phyloP scores from a whole-genome alignment of 1,140 invertebrate genomes.

The Drosophila mauritiana region DNA sequence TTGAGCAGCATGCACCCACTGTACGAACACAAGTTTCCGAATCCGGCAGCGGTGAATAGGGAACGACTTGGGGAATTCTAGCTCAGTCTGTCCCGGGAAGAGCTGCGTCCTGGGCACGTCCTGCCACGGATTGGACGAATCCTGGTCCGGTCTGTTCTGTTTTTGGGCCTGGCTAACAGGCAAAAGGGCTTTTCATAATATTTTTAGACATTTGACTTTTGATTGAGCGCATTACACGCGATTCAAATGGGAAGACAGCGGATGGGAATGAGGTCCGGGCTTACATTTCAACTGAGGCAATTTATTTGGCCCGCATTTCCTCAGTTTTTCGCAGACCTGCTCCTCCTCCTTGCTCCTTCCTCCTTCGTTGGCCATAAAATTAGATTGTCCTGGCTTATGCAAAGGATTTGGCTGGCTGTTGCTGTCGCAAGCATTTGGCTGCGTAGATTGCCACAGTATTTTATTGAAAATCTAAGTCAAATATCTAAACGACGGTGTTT shows the following conservation, averaged over 20 bases:
- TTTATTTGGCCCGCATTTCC: conserved; percentile 66
- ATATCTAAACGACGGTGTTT: conserved; percentile 78
- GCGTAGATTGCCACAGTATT: conserved; percentile 62
- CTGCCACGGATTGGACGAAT: conserved; percentile 18
- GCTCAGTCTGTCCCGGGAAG: conserved; percentile 12
- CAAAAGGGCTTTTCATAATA: conserved; percentile 81
- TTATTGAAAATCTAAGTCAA: conserved; percentile 79
- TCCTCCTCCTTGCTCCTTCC: neutral
- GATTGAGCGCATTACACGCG: conserved; percentile 81
- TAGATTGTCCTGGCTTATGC: conserved; percentile 77
- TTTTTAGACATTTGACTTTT: conserved; percentile 83
- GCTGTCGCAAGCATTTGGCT: conserved; percentile 32
- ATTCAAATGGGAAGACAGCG: conserved; percentile 26
- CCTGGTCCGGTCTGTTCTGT: conserved; percentile 23
- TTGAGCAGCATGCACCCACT: conserved; percentile 1
- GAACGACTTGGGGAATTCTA: conserved; percentile 46
- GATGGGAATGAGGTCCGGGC: conserved; percentile 31
- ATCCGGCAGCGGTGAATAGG: conserved; percentile 3
- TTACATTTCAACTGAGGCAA: conserved; percentile 75
- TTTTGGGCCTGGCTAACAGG: conserved; percentile 28
- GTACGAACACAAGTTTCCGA: neutral
- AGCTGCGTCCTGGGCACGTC: conserved; percentile 35
- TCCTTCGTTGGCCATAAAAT: conserved; percentile 60
- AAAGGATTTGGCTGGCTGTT: conserved; percentile 57
- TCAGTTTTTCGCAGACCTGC: conserved; percentile 9